These are phyloP conservation scores for Nesoenas mayeri DNA, from an alignment of 2,113 vertebrate species.

Conservation along the genomic window DNA sequence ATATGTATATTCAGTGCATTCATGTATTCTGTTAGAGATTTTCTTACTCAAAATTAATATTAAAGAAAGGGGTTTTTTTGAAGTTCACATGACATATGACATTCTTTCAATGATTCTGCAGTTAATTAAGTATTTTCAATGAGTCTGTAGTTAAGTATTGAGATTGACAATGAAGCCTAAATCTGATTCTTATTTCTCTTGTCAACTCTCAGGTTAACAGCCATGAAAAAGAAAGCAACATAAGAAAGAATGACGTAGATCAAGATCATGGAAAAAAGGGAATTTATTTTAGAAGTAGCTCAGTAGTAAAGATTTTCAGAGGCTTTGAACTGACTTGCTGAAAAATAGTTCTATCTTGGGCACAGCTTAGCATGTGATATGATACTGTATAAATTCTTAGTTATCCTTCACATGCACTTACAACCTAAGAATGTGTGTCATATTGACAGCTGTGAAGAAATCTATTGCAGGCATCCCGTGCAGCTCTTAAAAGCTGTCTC, in stretches of 20 bases:
- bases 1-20: neutral
- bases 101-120: neutral
- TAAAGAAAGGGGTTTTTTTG: neutral
- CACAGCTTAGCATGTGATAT: neutral
- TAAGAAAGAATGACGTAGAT: neutral
- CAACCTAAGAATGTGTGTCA: neutral
- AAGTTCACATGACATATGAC: neutral
- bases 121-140: neutral
- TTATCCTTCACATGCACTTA: neutral
- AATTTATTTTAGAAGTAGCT: neutral
- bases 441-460: neutral
- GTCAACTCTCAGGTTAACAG: neutral
- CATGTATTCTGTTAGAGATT: neutral
- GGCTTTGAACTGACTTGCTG: neutral
- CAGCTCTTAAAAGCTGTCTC: neutral
- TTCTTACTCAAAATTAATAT: neutral
- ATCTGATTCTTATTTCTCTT: neutral
- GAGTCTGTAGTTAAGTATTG: neutral
- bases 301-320: neutral
- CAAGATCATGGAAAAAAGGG: neutral
- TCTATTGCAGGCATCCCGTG: neutral
- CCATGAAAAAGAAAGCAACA: neutral
- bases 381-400: neutral
- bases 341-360: neutral
- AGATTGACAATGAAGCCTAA: neutral